Conservation (phyloP, 2,113 vertebrate species). For the Carlito syrichta region DNA sequence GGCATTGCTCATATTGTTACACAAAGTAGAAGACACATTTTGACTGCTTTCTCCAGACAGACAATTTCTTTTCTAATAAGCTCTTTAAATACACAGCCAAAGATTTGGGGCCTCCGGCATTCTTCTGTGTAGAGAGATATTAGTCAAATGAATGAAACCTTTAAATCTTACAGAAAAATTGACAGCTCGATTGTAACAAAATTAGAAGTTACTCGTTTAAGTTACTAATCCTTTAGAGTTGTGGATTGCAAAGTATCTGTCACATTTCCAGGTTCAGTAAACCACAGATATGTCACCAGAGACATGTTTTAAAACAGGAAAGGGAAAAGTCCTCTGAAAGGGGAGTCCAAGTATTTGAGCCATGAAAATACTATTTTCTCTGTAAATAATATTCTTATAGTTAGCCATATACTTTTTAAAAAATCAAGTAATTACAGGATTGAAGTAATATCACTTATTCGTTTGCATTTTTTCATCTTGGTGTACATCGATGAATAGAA, state of each 20-base stretch:
- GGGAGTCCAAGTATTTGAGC: not conserved
- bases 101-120: not conserved
- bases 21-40: not conserved
- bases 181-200: constrained; percentile 37
- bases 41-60: constrained; percentile 1
- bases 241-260: not conserved
- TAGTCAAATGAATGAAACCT: constrained; percentile 31
- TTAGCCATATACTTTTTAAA: constrained; percentile 10
- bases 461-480: not conserved
- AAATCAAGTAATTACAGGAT: not conserved
- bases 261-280: not conserved
- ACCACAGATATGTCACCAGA: not conserved
- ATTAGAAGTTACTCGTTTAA: constrained; percentile 6
- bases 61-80: constrained; percentile 33
- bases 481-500: not conserved
- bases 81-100: constrained; percentile 5
- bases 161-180: constrained; percentile 47
- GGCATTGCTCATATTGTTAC: not conserved
- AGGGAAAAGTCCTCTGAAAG: not conserved
- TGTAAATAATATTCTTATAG: not conserved
- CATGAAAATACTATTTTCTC: not conserved
- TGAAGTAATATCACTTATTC: not conserved
- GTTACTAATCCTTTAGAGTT: not conserved
- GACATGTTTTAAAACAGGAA: not conserved
- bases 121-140: constrained; percentile 1